Conservation (phyloP, 2,113 vertebrate species). For the Spizaetus ornatus region DNA sequence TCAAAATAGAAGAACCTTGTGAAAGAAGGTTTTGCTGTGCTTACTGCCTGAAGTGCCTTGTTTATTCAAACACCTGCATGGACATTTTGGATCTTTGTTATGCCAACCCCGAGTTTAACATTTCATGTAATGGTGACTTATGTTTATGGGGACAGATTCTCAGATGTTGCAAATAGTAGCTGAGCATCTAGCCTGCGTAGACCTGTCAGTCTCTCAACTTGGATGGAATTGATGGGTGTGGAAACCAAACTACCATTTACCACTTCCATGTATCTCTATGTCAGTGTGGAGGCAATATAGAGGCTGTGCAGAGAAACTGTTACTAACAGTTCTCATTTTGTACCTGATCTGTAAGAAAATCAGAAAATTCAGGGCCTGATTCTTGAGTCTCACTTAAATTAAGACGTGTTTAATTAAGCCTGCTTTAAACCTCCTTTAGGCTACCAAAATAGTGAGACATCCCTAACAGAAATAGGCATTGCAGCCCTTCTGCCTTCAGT, state of each 20-base stretch:
- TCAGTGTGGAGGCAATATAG: not conserved
- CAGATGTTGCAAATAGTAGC: not conserved
- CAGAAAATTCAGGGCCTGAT: not conserved
- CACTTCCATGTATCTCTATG: not conserved
- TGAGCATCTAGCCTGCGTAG: not conserved
- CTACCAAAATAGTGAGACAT: not conserved
- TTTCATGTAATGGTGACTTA: not conserved
- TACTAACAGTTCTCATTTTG: not conserved
- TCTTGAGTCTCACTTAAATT: not conserved
- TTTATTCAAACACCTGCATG: slow-evolving; percentile 9
- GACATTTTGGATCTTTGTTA: not conserved
- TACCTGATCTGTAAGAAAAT: not conserved
- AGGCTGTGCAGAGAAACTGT: not conserved
- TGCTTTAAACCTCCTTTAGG: not conserved
- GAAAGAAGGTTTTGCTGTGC: slow-evolving; percentile 17
- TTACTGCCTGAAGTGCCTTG: slow-evolving; percentile 11
- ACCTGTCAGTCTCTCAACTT: not conserved
- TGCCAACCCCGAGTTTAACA: not conserved
- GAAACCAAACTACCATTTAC: not conserved
- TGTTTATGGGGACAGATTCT: not conserved
- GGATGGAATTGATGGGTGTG: not conserved
- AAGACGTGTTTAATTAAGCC: not conserved
- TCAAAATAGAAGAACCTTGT: not conserved
- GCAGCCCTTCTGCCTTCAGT: not conserved
- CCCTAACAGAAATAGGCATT: not conserved